Percentiles rank a stretch among this genome's conserved stretches.
Conservation (phyloP, 2,113 vertebrate genomes). For the Circaetus cinerascens region DNA sequence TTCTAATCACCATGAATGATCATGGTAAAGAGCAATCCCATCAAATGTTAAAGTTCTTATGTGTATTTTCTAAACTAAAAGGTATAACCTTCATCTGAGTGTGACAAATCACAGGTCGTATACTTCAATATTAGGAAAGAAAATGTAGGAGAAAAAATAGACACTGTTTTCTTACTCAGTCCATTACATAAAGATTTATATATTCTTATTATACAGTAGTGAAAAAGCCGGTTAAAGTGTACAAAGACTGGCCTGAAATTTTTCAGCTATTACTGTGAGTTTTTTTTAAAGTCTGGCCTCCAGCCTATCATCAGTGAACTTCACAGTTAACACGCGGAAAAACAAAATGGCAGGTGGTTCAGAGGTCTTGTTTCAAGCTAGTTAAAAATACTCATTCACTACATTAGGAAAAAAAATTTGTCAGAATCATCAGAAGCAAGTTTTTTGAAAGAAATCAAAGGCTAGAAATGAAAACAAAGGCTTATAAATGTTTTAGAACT, state of each 20-base stretch:
- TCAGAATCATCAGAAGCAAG: neutral
- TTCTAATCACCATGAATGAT: neutral
- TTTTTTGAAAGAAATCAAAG: neutral
- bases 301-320: neutral
- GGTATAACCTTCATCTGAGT: neutral
- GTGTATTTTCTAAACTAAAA: neutral
- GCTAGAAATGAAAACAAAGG: neutral
- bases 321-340: neutral
- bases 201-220: neutral
- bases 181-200: neutral
- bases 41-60: neutral
- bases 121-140: neutral
- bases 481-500: neutral
- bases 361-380: neutral
- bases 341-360: neutral
- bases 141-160: neutral
- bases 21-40: neutral
- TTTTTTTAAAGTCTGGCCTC: neutral
- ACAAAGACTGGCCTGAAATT: neutral
- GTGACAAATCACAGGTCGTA: neutral
- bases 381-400: neutral
- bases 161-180: neutral
- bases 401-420: neutral
- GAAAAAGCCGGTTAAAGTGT: neutral
- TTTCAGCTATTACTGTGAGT: neutral